Conservation (phyloP, 2,888 invertebrate genomes). For the Emmelina monodactyla region DNA sequence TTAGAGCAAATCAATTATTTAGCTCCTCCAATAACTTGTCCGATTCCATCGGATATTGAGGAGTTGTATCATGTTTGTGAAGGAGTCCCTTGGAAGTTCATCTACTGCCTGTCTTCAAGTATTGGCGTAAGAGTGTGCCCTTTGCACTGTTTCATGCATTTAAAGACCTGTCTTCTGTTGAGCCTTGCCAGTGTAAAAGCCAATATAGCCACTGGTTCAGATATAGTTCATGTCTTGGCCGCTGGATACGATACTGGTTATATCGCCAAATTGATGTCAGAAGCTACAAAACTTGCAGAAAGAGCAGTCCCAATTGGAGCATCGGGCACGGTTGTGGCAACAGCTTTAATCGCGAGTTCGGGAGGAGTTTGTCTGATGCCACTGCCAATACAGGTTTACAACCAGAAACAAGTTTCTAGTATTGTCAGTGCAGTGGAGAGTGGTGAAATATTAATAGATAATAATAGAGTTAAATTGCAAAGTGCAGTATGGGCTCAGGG, state of each 20-base stretch:
- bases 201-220: slow-evolving; percentile 26
- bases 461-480: slow-evolving; percentile 26
- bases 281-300: slow-evolving; percentile 36
- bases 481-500: slow-evolving; percentile 51
- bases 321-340: slow-evolving; percentile 25
- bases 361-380: slow-evolving; percentile 43
- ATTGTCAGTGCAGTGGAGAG: slow-evolving; percentile 39
- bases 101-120: slow-evolving; percentile 47
- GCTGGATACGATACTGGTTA: slow-evolving; percentile 39
- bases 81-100: slow-evolving; percentile 44
- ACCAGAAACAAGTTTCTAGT: slow-evolving; percentile 32
- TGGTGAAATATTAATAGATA: slow-evolving; percentile 28
- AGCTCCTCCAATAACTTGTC: slow-evolving; percentile 26
- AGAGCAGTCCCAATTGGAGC: slow-evolving; percentile 29
- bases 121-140: slow-evolving; percentile 43
- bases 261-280: slow-evolving; percentile 35
- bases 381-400: slow-evolving; percentile 41
- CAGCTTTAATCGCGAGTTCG: slow-evolving; percentile 33
- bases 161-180: slow-evolving; percentile 43
- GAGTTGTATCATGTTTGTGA: slow-evolving; percentile 33
- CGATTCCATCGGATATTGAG: slow-evolving; percentile 30
- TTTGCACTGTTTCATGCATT: slow-evolving; percentile 44
- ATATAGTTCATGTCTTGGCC: slow-evolving; percentile 40
- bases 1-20: slow-evolving; percentile 28
- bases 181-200: slow-evolving; percentile 49